Percentiles rank a stretch among this genome's conserved stretches.
Evolutionary conservation across 2,888 invertebrate genomes (phyloP).

Genomic region (Microplitis manilae): DNA sequence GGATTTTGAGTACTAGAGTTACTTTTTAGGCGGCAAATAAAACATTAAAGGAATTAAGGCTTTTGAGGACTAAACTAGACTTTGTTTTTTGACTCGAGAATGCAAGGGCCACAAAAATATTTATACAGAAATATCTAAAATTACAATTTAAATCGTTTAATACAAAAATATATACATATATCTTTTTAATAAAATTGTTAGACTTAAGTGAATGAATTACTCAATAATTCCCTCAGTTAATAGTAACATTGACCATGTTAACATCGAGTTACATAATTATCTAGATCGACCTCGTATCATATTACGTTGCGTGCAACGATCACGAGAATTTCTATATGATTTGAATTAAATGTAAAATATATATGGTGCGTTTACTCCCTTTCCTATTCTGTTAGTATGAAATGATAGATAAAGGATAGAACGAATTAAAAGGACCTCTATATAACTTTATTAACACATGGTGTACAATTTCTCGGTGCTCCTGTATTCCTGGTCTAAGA

Average conservation of each 20-base stretch:
- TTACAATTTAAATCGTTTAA: too few relatives aligned
- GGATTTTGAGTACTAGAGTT: too few relatives aligned
- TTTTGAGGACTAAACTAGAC: too few relatives aligned
- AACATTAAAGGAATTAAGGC: too few relatives aligned
- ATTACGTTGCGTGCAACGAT: background rate
- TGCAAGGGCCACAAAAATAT: too few relatives aligned
- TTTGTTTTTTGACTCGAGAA: too few relatives aligned
- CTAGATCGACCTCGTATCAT: background rate
- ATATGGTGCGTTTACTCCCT: too few relatives aligned
- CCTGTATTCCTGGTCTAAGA: conserved; percentile 70
- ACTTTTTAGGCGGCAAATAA: too few relatives aligned
- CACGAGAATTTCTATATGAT: background rate
- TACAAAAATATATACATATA: too few relatives aligned
- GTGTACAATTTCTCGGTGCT: conserved; percentile 58
- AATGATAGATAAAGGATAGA: background rate
- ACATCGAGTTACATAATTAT: background rate
- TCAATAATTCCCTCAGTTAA: background rate
- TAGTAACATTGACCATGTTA: background rate
- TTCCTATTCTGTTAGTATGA: too few relatives aligned
- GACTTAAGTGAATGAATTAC: background rate
- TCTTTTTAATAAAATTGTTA: background rate
- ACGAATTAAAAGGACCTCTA: background rate
- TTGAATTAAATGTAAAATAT: background rate
- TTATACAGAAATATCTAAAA: too few relatives aligned
- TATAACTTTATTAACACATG: background rate